Conservation (phyloP, 2,797 vertebrate species). For the Acrossocheilus wenchowensis region DNA sequence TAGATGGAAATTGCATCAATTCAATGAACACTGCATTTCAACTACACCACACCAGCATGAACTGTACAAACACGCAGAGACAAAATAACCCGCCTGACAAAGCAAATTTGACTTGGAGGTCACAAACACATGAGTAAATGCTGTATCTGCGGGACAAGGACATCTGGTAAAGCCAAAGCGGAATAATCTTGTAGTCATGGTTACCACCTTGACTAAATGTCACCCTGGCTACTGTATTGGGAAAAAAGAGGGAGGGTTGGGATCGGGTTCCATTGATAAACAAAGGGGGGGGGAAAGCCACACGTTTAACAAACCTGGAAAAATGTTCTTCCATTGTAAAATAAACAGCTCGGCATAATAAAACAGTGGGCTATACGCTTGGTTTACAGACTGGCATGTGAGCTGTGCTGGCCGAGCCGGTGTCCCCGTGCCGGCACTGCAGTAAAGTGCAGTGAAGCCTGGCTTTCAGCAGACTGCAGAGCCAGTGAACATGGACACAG, state of each 20-base stretch:
- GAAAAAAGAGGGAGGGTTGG: constrained; percentile 23
- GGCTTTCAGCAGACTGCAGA: constrained; percentile 51
- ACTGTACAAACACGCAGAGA: background rate
- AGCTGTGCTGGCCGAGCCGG: constrained; percentile 28
- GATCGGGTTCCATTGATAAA: constrained; percentile 33
- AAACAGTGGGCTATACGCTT: constrained; percentile 48
- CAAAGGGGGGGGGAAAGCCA: constrained; percentile 2
- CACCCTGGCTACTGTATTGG: constrained; percentile 32
- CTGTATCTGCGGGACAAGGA: constrained; percentile 46
- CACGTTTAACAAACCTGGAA: constrained; percentile 42
- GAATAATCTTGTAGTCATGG: constrained; percentile 51
- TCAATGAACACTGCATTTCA: constrained; percentile 45
- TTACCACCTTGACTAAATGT: constrained; percentile 58
- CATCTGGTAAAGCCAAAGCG: constrained; percentile 39
- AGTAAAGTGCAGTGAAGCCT: constrained; percentile 58
- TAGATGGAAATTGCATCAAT: constrained; percentile 6
- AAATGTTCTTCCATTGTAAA: constrained; percentile 33
- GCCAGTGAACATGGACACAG: constrained; percentile 51
- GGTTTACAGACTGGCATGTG: constrained; percentile 57
- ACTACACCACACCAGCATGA: constrained; percentile 33
- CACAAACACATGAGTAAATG: constrained; percentile 38
- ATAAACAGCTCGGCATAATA: constrained; percentile 46
- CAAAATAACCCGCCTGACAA: constrained; percentile 44
- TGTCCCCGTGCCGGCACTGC: constrained; percentile 51
- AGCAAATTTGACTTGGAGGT: constrained; percentile 51